Conservation (phyloP, 2,888 invertebrate genomes). For the Tipula vernalis region DNA sequence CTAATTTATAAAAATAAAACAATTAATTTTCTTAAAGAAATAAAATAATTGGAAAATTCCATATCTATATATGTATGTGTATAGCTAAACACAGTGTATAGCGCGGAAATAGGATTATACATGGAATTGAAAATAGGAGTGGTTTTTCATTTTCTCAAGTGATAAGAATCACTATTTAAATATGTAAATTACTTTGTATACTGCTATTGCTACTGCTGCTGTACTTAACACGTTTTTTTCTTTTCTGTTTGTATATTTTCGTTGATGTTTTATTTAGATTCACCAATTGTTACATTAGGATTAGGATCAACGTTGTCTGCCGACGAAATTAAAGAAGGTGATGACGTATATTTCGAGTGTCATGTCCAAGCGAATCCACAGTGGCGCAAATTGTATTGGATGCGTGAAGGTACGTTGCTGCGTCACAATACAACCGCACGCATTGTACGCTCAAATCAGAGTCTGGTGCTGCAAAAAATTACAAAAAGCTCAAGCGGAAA, state of each 20-base stretch:
- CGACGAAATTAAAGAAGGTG: conserved; percentile 83
- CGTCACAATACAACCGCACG: conserved; percentile 69
- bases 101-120: not conserved
- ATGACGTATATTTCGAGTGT: conserved; percentile 87
- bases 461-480: conserved; percentile 71
- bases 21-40: not conserved
- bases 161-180: not conserved
- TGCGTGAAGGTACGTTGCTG: conserved; percentile 61
- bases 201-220: not conserved
- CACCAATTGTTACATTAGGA: conserved; percentile 68
- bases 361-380: conserved; percentile 80
- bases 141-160: not conserved
- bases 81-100: too few species aligned
- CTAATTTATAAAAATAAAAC: not conserved
- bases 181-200: not conserved
- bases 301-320: conserved; percentile 75
- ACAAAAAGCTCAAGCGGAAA: conserved; percentile 63
- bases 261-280: conserved; percentile 43
- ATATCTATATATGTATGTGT: not conserved
- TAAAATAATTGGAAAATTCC: not conserved
- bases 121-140: not conserved
- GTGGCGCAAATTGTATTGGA: conserved; percentile 73
- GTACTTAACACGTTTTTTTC: not conserved
- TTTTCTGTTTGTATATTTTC: not conserved
- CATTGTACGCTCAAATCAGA: conserved; percentile 74